Base-by-base conservation (phyloP, 2,797 vertebrate species). In the Micromesistius poutassou region DNA sequence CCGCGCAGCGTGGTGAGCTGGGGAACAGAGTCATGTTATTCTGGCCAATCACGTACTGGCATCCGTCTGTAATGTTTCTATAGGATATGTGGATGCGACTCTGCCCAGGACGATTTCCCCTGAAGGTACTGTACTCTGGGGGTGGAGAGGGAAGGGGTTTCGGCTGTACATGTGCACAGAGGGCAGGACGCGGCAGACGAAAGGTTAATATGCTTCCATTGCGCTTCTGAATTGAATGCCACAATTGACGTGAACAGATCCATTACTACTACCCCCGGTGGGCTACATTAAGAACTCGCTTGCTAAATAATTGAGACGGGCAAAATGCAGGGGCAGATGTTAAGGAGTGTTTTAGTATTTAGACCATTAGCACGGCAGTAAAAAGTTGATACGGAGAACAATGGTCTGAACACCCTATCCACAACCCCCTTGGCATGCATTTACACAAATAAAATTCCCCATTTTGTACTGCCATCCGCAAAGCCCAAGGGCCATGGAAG, bases 1-100 rank as follows among this genome's bases (percentile, higher is more conserved):
- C 98, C 98, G 74, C 98, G 93, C 40, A 99, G 94, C 0, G 97
- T 98, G 22, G 96, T 97, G 76, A 99, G 94, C 98, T 99, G 85
- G 42, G 73, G 81, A 28, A 83, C 28, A 78, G 5, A 86, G 16
- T 14, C 6, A 13, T 7, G 3, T 0, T 2, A 30, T 31, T 30
- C 25, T n/a, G 30, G 22, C 22, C 55, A 62, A 28, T 12, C 25
- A 28, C 62, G 12, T n/a, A n/a, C 55, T n/a, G 55, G 4, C 19
- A 22, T 25, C 62, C 62, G 6, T 62, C n/a, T n/a, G 62, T 2
- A 4, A 4, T 4, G 62, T 68, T 28, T 13, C 62, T 12, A 9
- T n/a, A 28, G 2, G 62, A 25, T 28, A 5, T 4, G 62, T 13
- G 28, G 62, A 12, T 12, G 62, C 25, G n/a, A 12, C 62, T 5